Evolutionary conservation across 64 coral and sea anemone genomes (phyloP).

Genomic region (Actinia equina): DNA sequence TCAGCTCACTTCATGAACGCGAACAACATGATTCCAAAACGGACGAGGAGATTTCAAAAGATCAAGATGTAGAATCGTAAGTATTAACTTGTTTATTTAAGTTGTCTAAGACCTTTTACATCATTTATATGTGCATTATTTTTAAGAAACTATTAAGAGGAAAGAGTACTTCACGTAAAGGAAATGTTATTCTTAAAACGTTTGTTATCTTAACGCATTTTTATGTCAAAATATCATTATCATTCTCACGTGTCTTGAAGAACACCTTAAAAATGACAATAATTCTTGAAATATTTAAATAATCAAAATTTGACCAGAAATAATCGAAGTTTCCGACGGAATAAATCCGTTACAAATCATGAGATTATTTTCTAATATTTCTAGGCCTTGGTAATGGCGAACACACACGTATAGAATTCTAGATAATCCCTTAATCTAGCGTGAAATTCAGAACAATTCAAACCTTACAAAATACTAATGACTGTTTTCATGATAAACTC

Average conservation of each 20-base stretch:
- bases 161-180: neutral
- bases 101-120: neutral
- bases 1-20: neutral
- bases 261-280: neutral
- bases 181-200: neutral
- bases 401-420: neutral
- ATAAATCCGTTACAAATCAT: no score
- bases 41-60: neutral
- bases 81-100: neutral
- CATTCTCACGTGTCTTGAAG: neutral
- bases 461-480: neutral
- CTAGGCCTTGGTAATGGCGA: neutral
- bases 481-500: neutral
- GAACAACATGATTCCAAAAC: neutral
- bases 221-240: neutral
- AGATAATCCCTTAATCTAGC: neutral
- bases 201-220: neutral
- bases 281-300: no score
- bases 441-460: slow-evolving; percentile 22
- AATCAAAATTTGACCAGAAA: neutral
- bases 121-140: neutral
- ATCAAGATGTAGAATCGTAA: slow-evolving; percentile 6
- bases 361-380: no score
- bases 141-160: neutral
- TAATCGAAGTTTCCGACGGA: neutral